phyloP scores from a whole-genome alignment of 2,888 invertebrate genomes.

The Limnephilus lunatus region DNA sequence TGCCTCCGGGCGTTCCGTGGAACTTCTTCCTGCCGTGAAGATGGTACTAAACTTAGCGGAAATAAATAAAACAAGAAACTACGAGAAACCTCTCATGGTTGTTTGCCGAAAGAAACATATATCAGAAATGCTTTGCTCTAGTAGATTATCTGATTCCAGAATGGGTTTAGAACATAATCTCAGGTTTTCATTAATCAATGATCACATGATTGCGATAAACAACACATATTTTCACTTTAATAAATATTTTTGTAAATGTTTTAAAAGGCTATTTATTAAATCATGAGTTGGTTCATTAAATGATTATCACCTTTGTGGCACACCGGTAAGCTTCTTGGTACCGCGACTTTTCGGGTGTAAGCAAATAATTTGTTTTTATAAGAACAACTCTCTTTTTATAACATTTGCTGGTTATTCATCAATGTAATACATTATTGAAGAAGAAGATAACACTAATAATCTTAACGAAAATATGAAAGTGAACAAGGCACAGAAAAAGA shows the following conservation, averaged over 20 bases:
- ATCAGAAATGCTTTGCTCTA: constrained; percentile 53
- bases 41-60: constrained; percentile 63
- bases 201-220: neutral
- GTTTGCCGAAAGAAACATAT: constrained; percentile 59
- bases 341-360: too few species aligned
- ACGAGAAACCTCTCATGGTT: constrained; percentile 59
- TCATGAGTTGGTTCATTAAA: too few species aligned
- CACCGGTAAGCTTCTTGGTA: too few species aligned
- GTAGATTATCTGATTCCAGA: constrained; percentile 36
- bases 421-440: too few species aligned
- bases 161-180: constrained; percentile 16
- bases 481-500: too few species aligned
- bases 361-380: too few species aligned
- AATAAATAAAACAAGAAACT: constrained; percentile 66
- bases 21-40: constrained; percentile 62
- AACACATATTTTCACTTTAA: neutral
- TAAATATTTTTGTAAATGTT: neutral
- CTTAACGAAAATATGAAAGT: too few species aligned
- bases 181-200: neutral
- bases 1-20: constrained; percentile 63
- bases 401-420: too few species aligned
- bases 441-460: too few species aligned
- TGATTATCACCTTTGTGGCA: too few species aligned
- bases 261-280: neutral
- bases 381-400: too few species aligned